phyloP scores from a whole-genome alignment of 37 sponge, comb jelly and placozoan species.

The Cliona cf. orientalis region DNA sequence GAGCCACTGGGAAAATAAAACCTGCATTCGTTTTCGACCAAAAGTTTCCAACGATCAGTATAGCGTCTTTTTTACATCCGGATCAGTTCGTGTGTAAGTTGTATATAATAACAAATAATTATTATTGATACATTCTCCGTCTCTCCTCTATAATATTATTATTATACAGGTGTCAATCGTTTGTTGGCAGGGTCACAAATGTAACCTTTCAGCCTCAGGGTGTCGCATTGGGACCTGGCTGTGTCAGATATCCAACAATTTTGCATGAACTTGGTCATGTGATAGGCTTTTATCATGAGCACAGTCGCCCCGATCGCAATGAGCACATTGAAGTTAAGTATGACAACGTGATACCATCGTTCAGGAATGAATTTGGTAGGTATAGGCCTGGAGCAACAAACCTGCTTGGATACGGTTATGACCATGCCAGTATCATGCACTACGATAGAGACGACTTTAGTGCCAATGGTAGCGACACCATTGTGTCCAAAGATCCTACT shows the following conservation, averaged over 20 bases:
- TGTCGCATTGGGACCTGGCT: conserved; percentile 19
- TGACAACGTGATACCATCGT: conserved; percentile 29
- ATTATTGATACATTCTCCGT: neutral
- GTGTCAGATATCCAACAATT: conserved; percentile 26
- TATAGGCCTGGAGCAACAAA: conserved; percentile 4
- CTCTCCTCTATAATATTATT: neutral
- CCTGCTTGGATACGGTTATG: conserved; percentile 65
- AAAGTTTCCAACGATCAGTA: conserved; percentile 1
- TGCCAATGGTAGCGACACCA: no score
- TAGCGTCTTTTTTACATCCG: conserved; percentile 46
- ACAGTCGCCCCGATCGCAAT: conserved; percentile 65
- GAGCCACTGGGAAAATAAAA: conserved; percentile 78
- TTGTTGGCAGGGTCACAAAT: conserved; percentile 30
- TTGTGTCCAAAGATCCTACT: conserved; percentile 27
- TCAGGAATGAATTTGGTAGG: conserved; percentile 9
- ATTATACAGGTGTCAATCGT: conserved; percentile 50
- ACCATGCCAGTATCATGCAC: conserved; percentile 88
- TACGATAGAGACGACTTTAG: conserved; percentile 46
- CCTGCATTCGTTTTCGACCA: conserved; percentile 72
- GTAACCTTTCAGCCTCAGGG: conserved; percentile 23
- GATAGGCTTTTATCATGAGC: conserved; percentile 76
- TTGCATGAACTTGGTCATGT: conserved; percentile 77
- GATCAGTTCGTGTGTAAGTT: conserved; percentile 35
- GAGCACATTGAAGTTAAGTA: conserved; percentile 28
- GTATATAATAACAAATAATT: neutral